Base-by-base conservation (phyloP, 2,113 vertebrate species). In the Dromas ardeola region DNA sequence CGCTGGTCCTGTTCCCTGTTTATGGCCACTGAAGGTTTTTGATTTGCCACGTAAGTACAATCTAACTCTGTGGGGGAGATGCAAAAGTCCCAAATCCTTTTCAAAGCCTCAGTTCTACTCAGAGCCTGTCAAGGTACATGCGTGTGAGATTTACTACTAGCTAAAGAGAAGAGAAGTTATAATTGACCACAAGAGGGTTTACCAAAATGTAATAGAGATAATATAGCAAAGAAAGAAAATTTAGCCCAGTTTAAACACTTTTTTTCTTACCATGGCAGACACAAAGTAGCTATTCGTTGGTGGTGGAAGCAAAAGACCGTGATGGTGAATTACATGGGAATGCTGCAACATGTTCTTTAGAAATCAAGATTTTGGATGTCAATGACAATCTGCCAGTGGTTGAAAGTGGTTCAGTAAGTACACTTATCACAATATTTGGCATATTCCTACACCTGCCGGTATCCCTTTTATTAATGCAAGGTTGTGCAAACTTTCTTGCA, bases 351-450 rank as follows among this genome's bases (percentile, higher is more conserved):
- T 97, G 98, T 59, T 95, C 97, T 77, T 63, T 98, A 82, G 96
- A 98, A 95, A 97, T 99, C 95, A 98, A 80, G 47, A 97, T 99
- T 95, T 78, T 98, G 96, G 98, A 99, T 94, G 98, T 99, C 63
- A 99, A 99, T 89, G 98, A 99, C 95, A 98, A 99, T 15, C 36
- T 98, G 29, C 98, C 98, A 40, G n/a, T 95, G 17, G 62, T 98
- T 49, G 95, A 98, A 96, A 88, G 88, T 30, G 16, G 2, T 34
- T 1, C 36, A 83, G 98, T 99, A 97, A 97, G 94, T 98, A 65
- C 55, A 59, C 12, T 73, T 34, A 17, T 56, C 59, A 34, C 21
- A 15, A 6, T 23, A 38, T n/a, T 67, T 73, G 42, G 6, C 56
- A 8, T 26, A 14, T 74, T 88, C 11, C 30, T 87, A 36, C 6